A percentile compares a stretch with the other conserved stretches of the same genome.
Evolutionary conservation across 2,797 vertebrate genomes (phyloP).

Genomic region (Centropyge bicolor): DNA sequence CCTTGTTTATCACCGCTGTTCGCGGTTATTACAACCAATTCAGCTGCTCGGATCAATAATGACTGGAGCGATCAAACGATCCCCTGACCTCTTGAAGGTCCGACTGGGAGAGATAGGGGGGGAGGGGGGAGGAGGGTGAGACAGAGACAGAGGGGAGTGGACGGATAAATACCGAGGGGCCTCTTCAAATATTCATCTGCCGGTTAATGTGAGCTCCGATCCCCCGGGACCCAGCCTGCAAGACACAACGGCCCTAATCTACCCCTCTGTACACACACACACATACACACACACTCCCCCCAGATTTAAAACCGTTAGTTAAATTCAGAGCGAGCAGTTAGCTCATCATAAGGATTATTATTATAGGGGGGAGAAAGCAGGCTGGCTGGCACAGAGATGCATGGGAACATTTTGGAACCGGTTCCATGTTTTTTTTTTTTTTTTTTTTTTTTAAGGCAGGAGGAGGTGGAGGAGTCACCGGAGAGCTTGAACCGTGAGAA

Average conservation of each 20-base stretch:
- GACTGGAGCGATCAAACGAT: slow-evolving; percentile 89
- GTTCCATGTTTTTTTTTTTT: slow-evolving; percentile 16
- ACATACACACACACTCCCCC: slow-evolving; percentile 72
- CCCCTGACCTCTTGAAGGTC: slow-evolving; percentile 93
- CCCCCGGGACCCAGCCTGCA: slow-evolving; percentile 91
- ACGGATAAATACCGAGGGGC: slow-evolving; percentile 94
- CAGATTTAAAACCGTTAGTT: slow-evolving; percentile 86
- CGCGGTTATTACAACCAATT: slow-evolving; percentile 89
- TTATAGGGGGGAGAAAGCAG: slow-evolving; percentile 17
- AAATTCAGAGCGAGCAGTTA: slow-evolving; percentile 83
- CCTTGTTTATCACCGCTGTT: slow-evolving; percentile 84
- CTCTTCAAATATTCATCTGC: slow-evolving; percentile 99
- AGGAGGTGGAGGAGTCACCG: slow-evolving; percentile 29
- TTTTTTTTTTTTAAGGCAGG: slow-evolving; percentile 8
- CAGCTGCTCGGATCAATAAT: slow-evolving; percentile 96
- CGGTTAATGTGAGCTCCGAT: slow-evolving; percentile 93
- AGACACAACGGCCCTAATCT: slow-evolving; percentile 92
- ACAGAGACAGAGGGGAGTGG: slow-evolving; percentile 69
- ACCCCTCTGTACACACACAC: slow-evolving; percentile 79
- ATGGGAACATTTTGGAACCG: slow-evolving; percentile 42
- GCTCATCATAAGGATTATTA: slow-evolving; percentile 83
- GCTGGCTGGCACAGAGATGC: slow-evolving; percentile 36
- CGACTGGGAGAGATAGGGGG: slow-evolving; percentile 83
- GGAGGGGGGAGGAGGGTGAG: slow-evolving; percentile 60
- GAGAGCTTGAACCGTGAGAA: slow-evolving; percentile 71